phyloP scores from a whole-genome alignment of 1,140 invertebrate species.

The Metaphire vulgaris region DNA sequence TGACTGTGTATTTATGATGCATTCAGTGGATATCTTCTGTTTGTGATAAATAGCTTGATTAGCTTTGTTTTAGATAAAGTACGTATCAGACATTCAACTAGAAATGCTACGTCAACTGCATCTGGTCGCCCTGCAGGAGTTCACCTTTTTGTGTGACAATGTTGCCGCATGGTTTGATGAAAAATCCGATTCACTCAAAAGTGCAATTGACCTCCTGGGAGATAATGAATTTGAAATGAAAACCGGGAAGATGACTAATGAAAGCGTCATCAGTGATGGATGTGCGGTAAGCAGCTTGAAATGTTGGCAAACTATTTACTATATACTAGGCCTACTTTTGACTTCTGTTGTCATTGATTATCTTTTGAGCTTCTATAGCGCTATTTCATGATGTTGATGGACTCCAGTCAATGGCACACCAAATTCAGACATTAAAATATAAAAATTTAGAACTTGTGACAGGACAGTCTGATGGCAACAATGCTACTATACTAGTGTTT shows the following conservation, averaged over 20 bases:
- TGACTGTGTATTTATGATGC: too few species aligned
- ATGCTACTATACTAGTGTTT: too few species aligned
- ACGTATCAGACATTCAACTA: slow-evolving; percentile 67
- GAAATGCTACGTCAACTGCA: slow-evolving; percentile 71
- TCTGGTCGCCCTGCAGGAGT: slow-evolving; percentile 68
- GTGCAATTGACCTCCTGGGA: slow-evolving; percentile 61
- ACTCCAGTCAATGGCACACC: too few species aligned
- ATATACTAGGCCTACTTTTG: slow-evolving; percentile 46
- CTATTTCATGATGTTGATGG: too few species aligned
- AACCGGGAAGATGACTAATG: slow-evolving; percentile 48
- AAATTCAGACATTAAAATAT: too few species aligned
- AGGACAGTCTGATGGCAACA: too few species aligned
- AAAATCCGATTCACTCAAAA: slow-evolving; percentile 53
- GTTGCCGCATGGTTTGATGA: slow-evolving; percentile 64
- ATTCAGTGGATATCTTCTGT: too few species aligned
- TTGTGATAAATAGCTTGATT: too few species aligned
- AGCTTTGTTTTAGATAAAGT: slow-evolving; percentile 66
- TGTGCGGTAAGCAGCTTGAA: too few species aligned
- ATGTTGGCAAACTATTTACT: too few species aligned
- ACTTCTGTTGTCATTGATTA: too few species aligned
- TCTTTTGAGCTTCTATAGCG: neutral
- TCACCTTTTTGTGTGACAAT: slow-evolving; percentile 74
- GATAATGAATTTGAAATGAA: slow-evolving; percentile 64
- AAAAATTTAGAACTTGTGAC: too few species aligned
- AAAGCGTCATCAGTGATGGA: slow-evolving; percentile 59